Conservation (phyloP, 1,140 invertebrate species). For the Oscheius sp. region DNA sequence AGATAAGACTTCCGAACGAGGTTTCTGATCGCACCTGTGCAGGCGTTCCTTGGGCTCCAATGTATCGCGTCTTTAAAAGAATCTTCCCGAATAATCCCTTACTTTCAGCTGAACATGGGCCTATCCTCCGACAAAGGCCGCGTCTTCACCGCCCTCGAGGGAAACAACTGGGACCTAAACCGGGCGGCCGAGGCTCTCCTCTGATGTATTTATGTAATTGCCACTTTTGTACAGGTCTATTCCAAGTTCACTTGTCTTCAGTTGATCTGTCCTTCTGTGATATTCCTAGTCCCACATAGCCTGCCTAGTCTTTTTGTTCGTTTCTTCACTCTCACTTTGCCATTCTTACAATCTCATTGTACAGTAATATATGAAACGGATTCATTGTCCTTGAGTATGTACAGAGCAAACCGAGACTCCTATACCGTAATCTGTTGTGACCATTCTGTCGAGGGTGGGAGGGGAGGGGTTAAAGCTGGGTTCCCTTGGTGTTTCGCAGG, state of each 20-base stretch:
- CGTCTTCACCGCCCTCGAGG: constrained; percentile 20
- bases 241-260: neutral
- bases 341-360: neutral
- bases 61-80: no score
- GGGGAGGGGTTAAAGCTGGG: no score
- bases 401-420: constrained; percentile 1
- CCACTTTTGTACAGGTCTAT: neutral
- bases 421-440: constrained; percentile 1
- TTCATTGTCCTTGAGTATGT: neutral
- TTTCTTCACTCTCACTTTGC: neutral
- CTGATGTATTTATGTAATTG: neutral
- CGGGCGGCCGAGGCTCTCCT: constrained; percentile 29
- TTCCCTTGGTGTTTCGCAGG: neutral
- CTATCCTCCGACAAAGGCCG: neutral
- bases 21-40: no score
- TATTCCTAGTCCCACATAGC: neutral
- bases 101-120: neutral
- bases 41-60: no score
- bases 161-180: constrained; percentile 37
- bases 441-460: neutral
- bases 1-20: no score
- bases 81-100: no score
- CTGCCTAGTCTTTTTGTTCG: no score
- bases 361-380: neutral
- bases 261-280: constrained; percentile 2